Conservation (phyloP, 2,888 invertebrate genomes). For the Dexiosoma caninum region DNA sequence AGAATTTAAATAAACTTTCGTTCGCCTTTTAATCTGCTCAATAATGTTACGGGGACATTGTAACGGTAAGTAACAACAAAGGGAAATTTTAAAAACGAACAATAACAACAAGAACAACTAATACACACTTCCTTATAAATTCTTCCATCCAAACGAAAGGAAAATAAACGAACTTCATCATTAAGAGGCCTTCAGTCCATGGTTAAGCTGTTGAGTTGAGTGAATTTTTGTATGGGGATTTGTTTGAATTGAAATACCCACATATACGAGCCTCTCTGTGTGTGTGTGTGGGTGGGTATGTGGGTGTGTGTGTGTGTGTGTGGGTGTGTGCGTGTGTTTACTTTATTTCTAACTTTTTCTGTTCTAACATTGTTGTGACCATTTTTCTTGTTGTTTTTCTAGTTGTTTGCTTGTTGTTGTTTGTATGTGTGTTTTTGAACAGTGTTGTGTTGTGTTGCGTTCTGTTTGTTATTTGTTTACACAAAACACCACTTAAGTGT, state of each 20-base stretch:
- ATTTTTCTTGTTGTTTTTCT: background rate
- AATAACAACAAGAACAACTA: no score
- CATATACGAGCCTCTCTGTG: no score
- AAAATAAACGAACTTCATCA: slow-evolving; percentile 28
- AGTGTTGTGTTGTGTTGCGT: no score
- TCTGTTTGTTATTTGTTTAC: slow-evolving; percentile 26
- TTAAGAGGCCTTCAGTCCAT: slow-evolving; percentile 7
- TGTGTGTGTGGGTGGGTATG: no score
- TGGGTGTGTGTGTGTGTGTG: background rate
- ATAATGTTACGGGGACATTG: no score
- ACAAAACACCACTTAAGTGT: slow-evolving; percentile 57
- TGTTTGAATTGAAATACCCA: no score
- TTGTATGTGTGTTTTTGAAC: background rate
- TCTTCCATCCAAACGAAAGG: background rate
- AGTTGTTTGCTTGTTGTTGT: background rate
- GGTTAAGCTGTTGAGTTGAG: slow-evolving; percentile 14
- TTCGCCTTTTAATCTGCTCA: no score
- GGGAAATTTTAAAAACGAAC: background rate
- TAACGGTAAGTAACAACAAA: background rate
- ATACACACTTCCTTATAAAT: no score
- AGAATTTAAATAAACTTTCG: background rate
- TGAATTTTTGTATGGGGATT: no score
- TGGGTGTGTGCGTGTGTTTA: background rate
- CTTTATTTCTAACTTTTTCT: slow-evolving; percentile 7
- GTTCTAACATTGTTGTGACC: slow-evolving; percentile 1